Percentiles rank a stretch among this genome's conserved stretches.
Evolutionary conservation across 2,113 vertebrate genomes (phyloP).

Genomic region (Hippoglossus stenolepis): DNA sequence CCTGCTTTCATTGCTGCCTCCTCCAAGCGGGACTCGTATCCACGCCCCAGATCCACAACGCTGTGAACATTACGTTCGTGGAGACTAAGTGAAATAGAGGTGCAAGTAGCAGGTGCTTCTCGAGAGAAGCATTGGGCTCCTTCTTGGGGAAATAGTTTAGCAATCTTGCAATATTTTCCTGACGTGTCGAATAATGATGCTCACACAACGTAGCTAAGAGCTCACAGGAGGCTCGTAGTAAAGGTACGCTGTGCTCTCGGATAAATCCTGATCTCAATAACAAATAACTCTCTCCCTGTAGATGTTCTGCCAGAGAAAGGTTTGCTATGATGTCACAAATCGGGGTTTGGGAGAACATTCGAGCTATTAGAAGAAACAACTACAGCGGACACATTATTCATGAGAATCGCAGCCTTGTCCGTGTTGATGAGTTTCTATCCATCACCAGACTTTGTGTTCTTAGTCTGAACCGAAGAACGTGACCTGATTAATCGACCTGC

Average conservation of each 20-base stretch:
- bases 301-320: constrained; percentile 21
- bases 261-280: constrained; percentile 31
- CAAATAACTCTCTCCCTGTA: constrained; percentile 34
- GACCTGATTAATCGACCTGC: not conserved
- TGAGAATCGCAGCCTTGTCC: not conserved
- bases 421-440: too few species aligned
- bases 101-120: constrained; percentile 52
- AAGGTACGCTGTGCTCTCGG: constrained; percentile 22
- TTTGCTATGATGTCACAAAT: constrained; percentile 9
- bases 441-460: not conserved
- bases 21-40: constrained; percentile 48
- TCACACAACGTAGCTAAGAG: constrained; percentile 21
- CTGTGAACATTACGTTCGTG: constrained; percentile 23
- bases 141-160: constrained; percentile 44
- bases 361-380: not conserved
- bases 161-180: constrained; percentile 41
- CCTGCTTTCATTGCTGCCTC: constrained; percentile 24
- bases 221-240: constrained; percentile 28
- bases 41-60: constrained; percentile 46
- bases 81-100: constrained; percentile 19
- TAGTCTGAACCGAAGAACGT: not conserved
- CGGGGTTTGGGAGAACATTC: not conserved
- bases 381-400: not conserved
- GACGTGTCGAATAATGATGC: constrained; percentile 49
- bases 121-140: constrained; percentile 16